These are phyloP conservation scores for Mystacornis crossleyi DNA, from an alignment of 2,113 vertebrate species.

Conservation along the genomic window DNA sequence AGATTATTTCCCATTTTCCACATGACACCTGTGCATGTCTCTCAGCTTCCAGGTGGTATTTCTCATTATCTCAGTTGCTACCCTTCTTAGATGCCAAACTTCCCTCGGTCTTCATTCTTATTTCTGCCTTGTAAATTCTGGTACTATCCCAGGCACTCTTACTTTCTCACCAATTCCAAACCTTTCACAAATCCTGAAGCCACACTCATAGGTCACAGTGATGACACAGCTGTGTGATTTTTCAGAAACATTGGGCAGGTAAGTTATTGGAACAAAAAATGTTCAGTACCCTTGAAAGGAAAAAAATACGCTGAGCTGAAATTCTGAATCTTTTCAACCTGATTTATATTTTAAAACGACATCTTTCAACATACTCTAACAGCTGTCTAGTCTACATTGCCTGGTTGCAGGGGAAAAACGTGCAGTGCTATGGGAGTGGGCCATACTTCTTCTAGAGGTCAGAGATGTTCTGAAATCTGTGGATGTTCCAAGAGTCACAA, in stretches of 20 bases:
- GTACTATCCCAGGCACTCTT: not conserved
- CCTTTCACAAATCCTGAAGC: not conserved
- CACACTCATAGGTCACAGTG: not conserved
- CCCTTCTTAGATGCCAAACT: not conserved
- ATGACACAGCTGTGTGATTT: not conserved
- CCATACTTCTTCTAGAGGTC: not conserved
- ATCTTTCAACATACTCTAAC: not conserved
- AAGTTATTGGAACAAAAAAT: not conserved
- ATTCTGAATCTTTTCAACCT: not conserved
- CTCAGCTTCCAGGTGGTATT: not conserved
- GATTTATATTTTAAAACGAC: not conserved
- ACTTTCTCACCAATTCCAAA: not conserved
- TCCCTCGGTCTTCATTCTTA: not conserved
- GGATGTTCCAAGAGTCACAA: not conserved
- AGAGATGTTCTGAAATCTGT: not conserved
- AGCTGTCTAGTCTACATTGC: not conserved
- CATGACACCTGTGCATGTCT: not conserved
- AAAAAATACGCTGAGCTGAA: not conserved
- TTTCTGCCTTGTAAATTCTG: not conserved
- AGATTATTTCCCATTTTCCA: not conserved
- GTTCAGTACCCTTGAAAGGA: not conserved
- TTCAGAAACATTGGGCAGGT: not conserved
- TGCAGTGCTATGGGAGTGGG: fast-evolving
- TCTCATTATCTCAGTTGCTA: not conserved
- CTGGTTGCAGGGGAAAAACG: not conserved